phyloP scores from a whole-genome alignment of 2,888 invertebrate species.

The Drosophila diplacantha region DNA sequence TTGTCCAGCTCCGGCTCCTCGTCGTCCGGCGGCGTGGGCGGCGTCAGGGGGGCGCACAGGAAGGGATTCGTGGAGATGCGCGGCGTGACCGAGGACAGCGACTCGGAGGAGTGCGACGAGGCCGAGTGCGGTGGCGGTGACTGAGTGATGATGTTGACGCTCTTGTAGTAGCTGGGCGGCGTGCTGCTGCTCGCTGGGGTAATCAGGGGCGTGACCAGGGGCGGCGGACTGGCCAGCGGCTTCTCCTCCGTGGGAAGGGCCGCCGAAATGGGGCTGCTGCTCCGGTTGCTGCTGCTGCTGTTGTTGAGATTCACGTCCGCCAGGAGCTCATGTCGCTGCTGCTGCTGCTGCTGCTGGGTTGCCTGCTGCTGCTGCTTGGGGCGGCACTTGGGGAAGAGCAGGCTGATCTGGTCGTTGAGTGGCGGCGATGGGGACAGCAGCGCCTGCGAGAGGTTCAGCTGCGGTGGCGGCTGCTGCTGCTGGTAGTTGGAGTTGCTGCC shows the following conservation, averaged over 20 bases:
- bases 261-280: conserved; percentile 36
- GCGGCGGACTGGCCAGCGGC: conserved; percentile 79
- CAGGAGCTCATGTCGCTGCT: conserved; percentile 45
- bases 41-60: conserved; percentile 66
- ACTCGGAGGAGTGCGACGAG: conserved; percentile 77
- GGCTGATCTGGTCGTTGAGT: conserved; percentile 86
- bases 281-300: conserved; percentile 29
- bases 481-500: conserved; percentile 47
- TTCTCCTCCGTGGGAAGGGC: conserved; percentile 19
- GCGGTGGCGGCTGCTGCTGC: conserved; percentile 48
- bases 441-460: conserved; percentile 64
- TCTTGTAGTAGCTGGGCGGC: conserved; percentile 65
- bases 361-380: conserved; percentile 79
- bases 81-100: conserved; percentile 76
- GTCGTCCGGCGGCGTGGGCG: conserved; percentile 47
- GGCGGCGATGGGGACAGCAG: conserved; percentile 79
- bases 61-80: conserved; percentile 78
- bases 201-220: conserved; percentile 77
- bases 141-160: conserved; percentile 73
- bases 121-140: conserved; percentile 76
- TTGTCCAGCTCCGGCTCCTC: conserved; percentile 7
- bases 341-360: conserved; percentile 42
- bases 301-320: conserved; percentile 51
- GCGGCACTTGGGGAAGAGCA: conserved; percentile 92
- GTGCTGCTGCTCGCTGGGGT: conserved; percentile 44